phyloP scores from a whole-genome alignment of 2,113 vertebrate species.

The Otocyon megalotis region DNA sequence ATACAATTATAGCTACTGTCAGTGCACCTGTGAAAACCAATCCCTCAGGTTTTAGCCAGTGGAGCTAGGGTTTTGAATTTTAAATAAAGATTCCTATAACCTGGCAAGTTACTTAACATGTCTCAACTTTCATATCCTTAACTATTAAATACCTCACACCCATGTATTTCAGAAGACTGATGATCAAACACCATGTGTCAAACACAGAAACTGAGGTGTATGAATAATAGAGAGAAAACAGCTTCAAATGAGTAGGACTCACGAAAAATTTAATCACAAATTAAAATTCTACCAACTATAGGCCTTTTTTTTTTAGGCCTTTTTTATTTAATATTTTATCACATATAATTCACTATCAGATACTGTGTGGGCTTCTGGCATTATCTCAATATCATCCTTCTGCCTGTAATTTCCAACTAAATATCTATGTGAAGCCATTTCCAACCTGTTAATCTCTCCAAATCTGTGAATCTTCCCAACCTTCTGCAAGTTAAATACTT shows the following conservation, averaged over 20 bases:
- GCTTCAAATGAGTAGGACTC: background rate
- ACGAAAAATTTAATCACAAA: slow-evolving; percentile 14
- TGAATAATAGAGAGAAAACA: background rate
- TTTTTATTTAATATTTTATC: slow-evolving; percentile 55
- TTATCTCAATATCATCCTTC: slow-evolving; percentile 46
- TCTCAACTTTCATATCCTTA: slow-evolving; percentile 39
- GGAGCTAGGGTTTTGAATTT: slow-evolving; percentile 14
- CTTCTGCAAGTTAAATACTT: slow-evolving; percentile 20
- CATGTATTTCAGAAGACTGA: background rate
- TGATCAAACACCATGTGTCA: background rate
- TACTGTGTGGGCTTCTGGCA: slow-evolving; percentile 16
- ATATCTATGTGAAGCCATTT: slow-evolving; percentile 24
- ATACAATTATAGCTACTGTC: slow-evolving; percentile 66
- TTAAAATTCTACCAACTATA: slow-evolving; percentile 26
- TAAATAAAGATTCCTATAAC: slow-evolving; percentile 39
- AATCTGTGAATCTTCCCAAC: slow-evolving; percentile 16
- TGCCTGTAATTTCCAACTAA: slow-evolving; percentile 49
- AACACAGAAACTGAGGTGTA: background rate
- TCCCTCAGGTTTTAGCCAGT: background rate
- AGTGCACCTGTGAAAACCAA: slow-evolving; percentile 69
- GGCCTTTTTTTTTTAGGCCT: slow-evolving; percentile 2
- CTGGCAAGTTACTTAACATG: slow-evolving; percentile 44
- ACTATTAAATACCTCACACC: slow-evolving; percentile 20
- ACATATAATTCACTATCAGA: slow-evolving; percentile 1
- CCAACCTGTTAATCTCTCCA: slow-evolving; percentile 34